These are phyloP conservation scores for Temnopleurus reevesii DNA, from an alignment of 53 echinoderm and acorn worm species.

Conservation along the genomic window DNA sequence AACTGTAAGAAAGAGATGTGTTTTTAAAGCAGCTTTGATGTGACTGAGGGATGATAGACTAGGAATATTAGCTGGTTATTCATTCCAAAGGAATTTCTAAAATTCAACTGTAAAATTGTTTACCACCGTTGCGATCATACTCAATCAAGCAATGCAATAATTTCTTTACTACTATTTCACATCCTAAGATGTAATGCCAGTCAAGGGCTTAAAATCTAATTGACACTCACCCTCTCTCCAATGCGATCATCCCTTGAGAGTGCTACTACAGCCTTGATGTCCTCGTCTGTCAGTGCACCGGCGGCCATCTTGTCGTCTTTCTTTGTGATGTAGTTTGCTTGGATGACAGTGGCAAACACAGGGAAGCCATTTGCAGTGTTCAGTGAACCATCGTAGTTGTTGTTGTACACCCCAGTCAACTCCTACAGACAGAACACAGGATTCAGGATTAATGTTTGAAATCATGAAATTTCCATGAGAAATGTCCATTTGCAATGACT, in stretches of 20 bases:
- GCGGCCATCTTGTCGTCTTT: slow-evolving; percentile 99
- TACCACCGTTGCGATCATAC: too few relatives aligned
- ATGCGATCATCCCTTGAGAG: slow-evolving; percentile 94
- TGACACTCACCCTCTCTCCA: slow-evolving; percentile 83
- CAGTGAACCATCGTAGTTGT: slow-evolving; percentile 97
- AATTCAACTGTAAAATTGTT: too few relatives aligned
- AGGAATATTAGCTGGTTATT: too few relatives aligned
- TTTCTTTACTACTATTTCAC: too few relatives aligned
- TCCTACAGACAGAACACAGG: slow-evolving; percentile 62
- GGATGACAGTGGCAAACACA: slow-evolving; percentile 97
- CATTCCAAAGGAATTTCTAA: too few relatives aligned
- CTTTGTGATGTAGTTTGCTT: slow-evolving; percentile 98
- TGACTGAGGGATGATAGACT: too few relatives aligned
- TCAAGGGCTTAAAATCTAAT: not conserved
- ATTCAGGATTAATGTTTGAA: not conserved
- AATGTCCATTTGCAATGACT: too few relatives aligned
- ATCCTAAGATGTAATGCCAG: too few relatives aligned
- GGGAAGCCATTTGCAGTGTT: slow-evolving; percentile 99
- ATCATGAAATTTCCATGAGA: too few relatives aligned
- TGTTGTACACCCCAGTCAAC: slow-evolving; percentile 94
- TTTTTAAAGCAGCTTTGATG: too few relatives aligned
- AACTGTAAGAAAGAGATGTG: too few relatives aligned
- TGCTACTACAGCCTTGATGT: slow-evolving; percentile 90
- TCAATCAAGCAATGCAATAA: too few relatives aligned
- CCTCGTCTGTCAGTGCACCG: slow-evolving; percentile 90